Percentiles rank a stretch among this genome's conserved stretches.
Evolutionary conservation across 2,888 invertebrate species (phyloP).

Genomic region (Drosophila robusta): DNA sequence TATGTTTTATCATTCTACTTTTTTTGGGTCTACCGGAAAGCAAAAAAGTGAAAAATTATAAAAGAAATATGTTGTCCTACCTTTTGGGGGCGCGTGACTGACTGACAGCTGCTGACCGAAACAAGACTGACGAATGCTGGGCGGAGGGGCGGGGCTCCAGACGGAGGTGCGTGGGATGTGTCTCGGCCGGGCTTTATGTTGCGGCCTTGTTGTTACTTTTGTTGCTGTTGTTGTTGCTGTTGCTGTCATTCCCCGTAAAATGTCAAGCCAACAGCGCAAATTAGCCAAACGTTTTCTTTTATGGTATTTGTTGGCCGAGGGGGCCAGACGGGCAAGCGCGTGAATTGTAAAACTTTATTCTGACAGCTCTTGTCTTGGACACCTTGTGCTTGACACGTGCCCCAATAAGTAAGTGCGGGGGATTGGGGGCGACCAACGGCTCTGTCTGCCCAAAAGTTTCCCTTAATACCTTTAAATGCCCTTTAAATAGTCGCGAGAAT

Average conservation of each 20-base stretch:
- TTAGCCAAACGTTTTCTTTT: conserved; percentile 72
- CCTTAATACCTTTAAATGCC: conserved; percentile 26
- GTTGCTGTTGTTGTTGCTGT: conserved; percentile 16
- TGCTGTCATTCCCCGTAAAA: conserved; percentile 62
- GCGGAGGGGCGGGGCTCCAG: conserved; percentile 1
- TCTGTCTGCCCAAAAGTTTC: conserved; percentile 37
- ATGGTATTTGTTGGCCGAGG: conserved; percentile 15
- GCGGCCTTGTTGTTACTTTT: conserved; percentile 44
- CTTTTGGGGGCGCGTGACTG: conserved; percentile 34
- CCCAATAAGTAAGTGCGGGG: conserved; percentile 7
- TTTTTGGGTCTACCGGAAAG: conserved; percentile 17
- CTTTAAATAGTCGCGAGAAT: conserved; percentile 26
- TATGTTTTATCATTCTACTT: conserved; percentile 47
- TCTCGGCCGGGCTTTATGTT: conserved; percentile 50
- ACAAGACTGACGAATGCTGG: conserved; percentile 44
- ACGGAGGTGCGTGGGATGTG: conserved; percentile 7
- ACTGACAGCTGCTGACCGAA: conserved; percentile 60
- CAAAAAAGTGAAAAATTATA: conserved; percentile 37
- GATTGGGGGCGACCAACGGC: neutral
- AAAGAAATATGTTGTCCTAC: conserved; percentile 38
- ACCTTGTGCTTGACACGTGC: conserved; percentile 56
- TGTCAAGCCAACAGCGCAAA: conserved; percentile 79
- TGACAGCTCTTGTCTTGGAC: conserved; percentile 68
- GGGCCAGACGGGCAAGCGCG: conserved; percentile 33
- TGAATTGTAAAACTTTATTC: conserved; percentile 76